Evolutionary conservation across 2,888 invertebrate genomes (phyloP).

Genomic region (Sipunculus nudus): DNA sequence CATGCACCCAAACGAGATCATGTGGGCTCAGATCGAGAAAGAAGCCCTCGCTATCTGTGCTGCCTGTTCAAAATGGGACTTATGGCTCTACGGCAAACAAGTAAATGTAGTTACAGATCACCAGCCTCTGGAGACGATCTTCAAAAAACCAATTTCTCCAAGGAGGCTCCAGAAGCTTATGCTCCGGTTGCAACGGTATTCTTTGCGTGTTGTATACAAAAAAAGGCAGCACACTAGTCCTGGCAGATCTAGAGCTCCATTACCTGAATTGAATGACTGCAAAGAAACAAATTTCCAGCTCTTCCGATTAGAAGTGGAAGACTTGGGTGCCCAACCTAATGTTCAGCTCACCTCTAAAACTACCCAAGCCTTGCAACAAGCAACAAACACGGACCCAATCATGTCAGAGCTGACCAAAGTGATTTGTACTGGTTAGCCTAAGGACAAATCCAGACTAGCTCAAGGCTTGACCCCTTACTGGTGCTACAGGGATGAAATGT

Average conservation of each 20-base stretch:
- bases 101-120: slow-evolving; percentile 15
- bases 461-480: background rate
- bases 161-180: slow-evolving; percentile 8
- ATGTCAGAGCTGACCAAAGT: background rate
- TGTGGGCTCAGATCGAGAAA: slow-evolving; percentile 7
- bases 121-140: slow-evolving; percentile 9
- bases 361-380: background rate
- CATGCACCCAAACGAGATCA: background rate
- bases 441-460: background rate
- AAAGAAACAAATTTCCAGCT: background rate
- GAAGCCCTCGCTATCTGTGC: slow-evolving; percentile 3
- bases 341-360: background rate
- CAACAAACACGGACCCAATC: background rate
- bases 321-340: background rate
- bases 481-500: slow-evolving; percentile 1
- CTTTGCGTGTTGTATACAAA: slow-evolving; percentile 1
- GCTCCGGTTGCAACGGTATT: slow-evolving; percentile 11
- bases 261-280: background rate
- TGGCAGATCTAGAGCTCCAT: slow-evolving; percentile 6
- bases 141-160: slow-evolving; percentile 10
- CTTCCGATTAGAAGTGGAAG: background rate
- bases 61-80: slow-evolving; percentile 5
- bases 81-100: slow-evolving; percentile 10
- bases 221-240: no score
- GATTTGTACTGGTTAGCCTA: slow-evolving; percentile 6